Conservation (phyloP, 2,888 invertebrate genomes). For the Gastracanthus pulcherrimus region DNA sequence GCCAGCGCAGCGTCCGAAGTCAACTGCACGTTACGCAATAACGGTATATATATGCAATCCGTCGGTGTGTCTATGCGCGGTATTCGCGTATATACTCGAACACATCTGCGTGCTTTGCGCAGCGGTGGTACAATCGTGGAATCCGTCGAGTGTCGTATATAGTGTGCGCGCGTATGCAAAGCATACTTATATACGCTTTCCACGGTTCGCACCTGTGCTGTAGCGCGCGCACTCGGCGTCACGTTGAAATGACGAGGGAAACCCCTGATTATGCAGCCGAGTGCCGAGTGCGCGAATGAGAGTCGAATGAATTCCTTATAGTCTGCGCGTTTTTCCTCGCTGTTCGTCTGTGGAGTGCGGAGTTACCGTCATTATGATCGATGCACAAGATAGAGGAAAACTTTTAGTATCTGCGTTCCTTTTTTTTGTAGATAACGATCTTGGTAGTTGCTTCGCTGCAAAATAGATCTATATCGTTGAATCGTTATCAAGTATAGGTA, state of each 20-base stretch:
- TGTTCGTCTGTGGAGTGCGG: not conserved
- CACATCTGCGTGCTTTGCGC: not conserved
- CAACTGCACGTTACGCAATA: conserved; percentile 33
- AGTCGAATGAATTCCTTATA: conserved; percentile 13
- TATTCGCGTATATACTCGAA: not conserved
- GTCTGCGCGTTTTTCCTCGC: not conserved
- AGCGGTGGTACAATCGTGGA: not conserved
- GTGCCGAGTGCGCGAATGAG: not conserved
- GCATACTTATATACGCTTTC: no score
- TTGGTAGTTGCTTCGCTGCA: not conserved
- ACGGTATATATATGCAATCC: not conserved
- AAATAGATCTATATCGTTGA: not conserved
- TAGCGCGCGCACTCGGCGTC: not conserved
- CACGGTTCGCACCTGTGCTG: no score
- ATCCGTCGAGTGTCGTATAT: not conserved
- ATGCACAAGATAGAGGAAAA: conserved; percentile 1
- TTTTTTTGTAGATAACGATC: not conserved
- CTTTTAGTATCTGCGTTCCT: not conserved
- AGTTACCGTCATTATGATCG: not conserved
- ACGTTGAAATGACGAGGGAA: no score
- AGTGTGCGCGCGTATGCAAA: not conserved
- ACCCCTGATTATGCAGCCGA: conserved; percentile 11
- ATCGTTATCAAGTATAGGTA: not conserved
- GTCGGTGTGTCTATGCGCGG: not conserved
- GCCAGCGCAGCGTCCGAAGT: conserved; percentile 12